Evolutionary conservation across 2,113 vertebrate species (phyloP).

Genomic region (Athene noctua): DNA sequence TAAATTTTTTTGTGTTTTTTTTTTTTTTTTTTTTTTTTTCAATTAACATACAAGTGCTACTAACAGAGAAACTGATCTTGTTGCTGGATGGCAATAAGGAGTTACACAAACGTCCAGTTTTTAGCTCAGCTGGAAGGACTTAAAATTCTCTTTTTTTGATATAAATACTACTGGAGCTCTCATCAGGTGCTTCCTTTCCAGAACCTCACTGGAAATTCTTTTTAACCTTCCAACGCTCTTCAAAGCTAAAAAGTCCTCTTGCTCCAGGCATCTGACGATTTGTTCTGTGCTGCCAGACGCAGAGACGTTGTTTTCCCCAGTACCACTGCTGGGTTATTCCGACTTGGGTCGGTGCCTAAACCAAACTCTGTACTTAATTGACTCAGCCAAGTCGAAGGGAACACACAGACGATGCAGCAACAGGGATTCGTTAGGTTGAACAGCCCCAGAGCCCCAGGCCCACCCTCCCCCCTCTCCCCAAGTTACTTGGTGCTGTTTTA

Average conservation of each 20-base stretch:
- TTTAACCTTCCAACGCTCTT: not conserved
- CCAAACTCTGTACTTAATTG: conserved; percentile 42
- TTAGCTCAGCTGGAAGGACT: conserved; percentile 63
- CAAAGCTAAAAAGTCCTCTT: conserved; percentile 2
- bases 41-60: conserved; percentile 76
- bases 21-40: conserved; percentile 39
- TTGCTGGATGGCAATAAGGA: conserved; percentile 36
- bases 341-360: conserved; percentile 16
- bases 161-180: conserved; percentile 68
- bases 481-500: conserved; percentile 75
- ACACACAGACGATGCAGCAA: conserved; percentile 74
- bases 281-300: conserved; percentile 70
- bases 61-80: conserved; percentile 53
- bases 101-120: conserved; percentile 55
- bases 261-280: conserved; percentile 63
- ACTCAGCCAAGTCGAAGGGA: conserved; percentile 70
- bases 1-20: not conserved
- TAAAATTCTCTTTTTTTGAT: conserved; percentile 60
- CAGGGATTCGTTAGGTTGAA: conserved; percentile 73
- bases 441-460: conserved; percentile 69
- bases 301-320: conserved; percentile 56
- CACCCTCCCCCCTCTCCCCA: conserved; percentile 72
- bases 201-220: conserved; percentile 37
- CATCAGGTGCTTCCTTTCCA: conserved; percentile 41
- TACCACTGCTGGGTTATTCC: conserved; percentile 43